Evolutionary conservation across 2,113 vertebrate species (phyloP).

Genomic region (Stigmatopora nigra): DNA sequence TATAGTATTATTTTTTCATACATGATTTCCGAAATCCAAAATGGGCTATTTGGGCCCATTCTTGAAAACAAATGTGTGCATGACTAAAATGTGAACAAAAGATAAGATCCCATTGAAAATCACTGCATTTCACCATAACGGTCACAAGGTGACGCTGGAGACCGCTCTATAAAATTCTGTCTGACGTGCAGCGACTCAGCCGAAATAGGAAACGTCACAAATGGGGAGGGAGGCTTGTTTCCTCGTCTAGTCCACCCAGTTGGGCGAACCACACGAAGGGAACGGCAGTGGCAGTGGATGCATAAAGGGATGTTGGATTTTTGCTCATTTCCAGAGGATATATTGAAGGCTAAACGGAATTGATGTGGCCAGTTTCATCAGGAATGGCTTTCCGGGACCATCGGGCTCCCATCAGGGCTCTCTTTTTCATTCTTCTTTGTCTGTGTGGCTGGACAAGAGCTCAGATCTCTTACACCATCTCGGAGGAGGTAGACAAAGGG

Average conservation of each 20-base stretch:
- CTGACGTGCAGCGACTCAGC: constrained; percentile 23
- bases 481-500: constrained; percentile 66
- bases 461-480: constrained; percentile 64
- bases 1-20: too few relatives aligned
- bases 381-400: constrained; percentile 41
- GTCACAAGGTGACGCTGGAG: constrained; percentile 59
- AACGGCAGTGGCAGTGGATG: constrained; percentile 1
- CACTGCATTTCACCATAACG: not conserved
- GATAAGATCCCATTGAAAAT: not conserved
- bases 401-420: constrained; percentile 16
- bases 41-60: too few relatives aligned
- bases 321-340: not conserved
- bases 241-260: constrained; percentile 27
- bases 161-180: constrained; percentile 32
- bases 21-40: too few relatives aligned
- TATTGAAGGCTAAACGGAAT: not conserved
- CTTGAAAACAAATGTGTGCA: too few relatives aligned
- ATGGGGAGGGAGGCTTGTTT: not conserved
- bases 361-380: not conserved
- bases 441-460: constrained; percentile 42
- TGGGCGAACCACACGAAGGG: constrained; percentile 1
- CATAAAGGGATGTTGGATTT: not conserved
- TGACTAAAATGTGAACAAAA: not conserved
- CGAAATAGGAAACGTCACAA: constrained; percentile 38
- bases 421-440: constrained; percentile 52